Percentiles rank a stretch among this genome's conserved stretches.
phyloP scores from a whole-genome alignment of 2,888 invertebrate species.

The Sipha maydis region DNA sequence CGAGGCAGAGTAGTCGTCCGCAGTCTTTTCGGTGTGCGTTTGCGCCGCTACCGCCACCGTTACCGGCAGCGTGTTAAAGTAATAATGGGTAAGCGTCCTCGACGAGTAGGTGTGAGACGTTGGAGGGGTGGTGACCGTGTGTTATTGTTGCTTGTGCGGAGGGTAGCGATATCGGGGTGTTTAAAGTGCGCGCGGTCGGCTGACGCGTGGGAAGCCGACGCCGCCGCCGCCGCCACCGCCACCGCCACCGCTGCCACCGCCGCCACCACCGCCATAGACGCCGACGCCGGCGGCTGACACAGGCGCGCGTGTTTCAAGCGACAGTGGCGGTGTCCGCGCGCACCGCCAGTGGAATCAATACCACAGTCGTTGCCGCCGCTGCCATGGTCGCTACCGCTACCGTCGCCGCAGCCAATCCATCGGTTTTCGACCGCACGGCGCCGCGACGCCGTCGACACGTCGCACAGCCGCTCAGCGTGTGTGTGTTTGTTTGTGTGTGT shows the following conservation, averaged over 20 bases:
- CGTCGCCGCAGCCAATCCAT: slow-evolving; percentile 47
- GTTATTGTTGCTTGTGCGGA: background rate
- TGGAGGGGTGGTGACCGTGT: background rate
- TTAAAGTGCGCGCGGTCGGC: slow-evolving; percentile 4
- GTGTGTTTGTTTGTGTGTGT: background rate
- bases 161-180: background rate
- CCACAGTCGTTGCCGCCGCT: slow-evolving; percentile 44
- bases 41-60: slow-evolving; percentile 1
- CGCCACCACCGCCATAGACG: slow-evolving; percentile 40
- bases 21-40: slow-evolving; percentile 28
- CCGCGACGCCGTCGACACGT: slow-evolving; percentile 53
- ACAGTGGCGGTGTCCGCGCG: slow-evolving; percentile 48
- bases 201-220: slow-evolving; percentile 15
- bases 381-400: background rate
- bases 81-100: background rate
- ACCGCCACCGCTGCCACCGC: slow-evolving; percentile 27
- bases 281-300: slow-evolving; percentile 40
- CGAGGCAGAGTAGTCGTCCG: slow-evolving; percentile 1
- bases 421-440: slow-evolving; percentile 61
- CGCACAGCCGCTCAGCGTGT: background rate
- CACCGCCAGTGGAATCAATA: slow-evolving; percentile 57
- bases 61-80: slow-evolving; percentile 19
- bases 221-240: slow-evolving; percentile 13
- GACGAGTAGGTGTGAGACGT: background rate
- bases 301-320: slow-evolving; percentile 32